phyloP scores from a whole-genome alignment of 2,113 vertebrate species.

The Nannospalax galili region DNA sequence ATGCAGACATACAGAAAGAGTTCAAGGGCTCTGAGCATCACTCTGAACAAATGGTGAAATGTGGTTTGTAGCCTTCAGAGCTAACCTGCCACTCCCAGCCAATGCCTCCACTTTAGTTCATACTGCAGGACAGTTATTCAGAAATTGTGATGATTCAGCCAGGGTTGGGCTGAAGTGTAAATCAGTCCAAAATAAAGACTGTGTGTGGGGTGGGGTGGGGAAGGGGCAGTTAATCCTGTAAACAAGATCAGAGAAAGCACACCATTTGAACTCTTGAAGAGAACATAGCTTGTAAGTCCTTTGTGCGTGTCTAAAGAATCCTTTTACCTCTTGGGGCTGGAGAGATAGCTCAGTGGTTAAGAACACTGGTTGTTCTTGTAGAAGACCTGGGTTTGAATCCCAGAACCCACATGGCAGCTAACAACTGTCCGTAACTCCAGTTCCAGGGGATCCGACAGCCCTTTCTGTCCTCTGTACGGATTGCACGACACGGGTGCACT shows the following conservation, averaged over 20 bases:
- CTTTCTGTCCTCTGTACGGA: too few relatives aligned
- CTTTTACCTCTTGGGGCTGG: background rate
- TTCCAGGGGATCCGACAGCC: too few relatives aligned
- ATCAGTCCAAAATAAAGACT: slow-evolving; percentile 53
- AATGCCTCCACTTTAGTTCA: background rate
- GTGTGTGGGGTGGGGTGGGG: background rate
- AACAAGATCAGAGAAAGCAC: background rate
- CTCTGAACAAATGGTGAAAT: background rate
- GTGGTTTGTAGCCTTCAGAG: background rate
- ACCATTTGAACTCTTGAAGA: background rate
- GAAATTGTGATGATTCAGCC: slow-evolving; percentile 38
- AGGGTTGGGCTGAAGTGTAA: slow-evolving; percentile 16
- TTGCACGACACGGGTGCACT: too few relatives aligned
- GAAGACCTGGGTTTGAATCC: too few relatives aligned
- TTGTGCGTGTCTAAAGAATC: background rate
- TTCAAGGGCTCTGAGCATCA: background rate
- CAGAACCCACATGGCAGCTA: too few relatives aligned
- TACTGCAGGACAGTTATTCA: slow-evolving; percentile 7
- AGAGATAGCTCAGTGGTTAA: too few relatives aligned
- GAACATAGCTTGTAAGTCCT: background rate
- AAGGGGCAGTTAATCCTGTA: background rate
- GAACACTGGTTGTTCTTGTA: too few relatives aligned
- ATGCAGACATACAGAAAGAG: too few relatives aligned
- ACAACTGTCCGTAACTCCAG: too few relatives aligned
- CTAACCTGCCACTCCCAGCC: background rate